Conservation (phyloP, 2,113 vertebrate species). For the Quiscalus mexicanus region DNA sequence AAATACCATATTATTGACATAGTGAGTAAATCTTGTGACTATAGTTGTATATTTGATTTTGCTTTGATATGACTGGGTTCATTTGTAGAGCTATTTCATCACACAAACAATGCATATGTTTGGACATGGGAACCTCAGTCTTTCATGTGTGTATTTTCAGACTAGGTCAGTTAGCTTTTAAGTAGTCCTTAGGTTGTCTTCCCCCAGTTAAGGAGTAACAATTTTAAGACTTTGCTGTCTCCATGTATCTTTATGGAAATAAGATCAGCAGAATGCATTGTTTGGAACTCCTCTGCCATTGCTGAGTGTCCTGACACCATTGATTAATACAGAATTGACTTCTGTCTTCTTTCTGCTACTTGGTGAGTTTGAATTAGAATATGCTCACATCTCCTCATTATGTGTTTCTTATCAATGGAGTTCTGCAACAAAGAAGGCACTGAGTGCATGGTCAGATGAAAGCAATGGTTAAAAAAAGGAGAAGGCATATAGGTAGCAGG, state of each 20-base stretch:
- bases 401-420: background rate
- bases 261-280: background rate
- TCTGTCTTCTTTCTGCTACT: background rate
- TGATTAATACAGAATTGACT: background rate
- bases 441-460: background rate
- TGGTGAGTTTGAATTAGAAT: background rate
- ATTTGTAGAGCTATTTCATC: background rate
- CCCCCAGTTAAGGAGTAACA: background rate
- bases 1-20: background rate
- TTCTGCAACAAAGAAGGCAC: background rate
- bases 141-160: background rate
- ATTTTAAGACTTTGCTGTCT: background rate
- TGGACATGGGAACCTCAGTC: background rate
- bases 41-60: background rate
- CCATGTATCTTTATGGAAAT: background rate
- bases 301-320: background rate
- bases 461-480: background rate
- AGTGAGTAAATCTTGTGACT: background rate
- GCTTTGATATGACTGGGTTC: background rate
- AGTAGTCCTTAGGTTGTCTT: background rate
- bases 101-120: background rate
- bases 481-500: background rate
- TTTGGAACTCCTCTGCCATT: background rate
- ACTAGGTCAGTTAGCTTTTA: background rate
- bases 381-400: background rate